Evolutionary conservation across 1,140 invertebrate species (phyloP).

Genomic region (Danaus melanippus): DNA sequence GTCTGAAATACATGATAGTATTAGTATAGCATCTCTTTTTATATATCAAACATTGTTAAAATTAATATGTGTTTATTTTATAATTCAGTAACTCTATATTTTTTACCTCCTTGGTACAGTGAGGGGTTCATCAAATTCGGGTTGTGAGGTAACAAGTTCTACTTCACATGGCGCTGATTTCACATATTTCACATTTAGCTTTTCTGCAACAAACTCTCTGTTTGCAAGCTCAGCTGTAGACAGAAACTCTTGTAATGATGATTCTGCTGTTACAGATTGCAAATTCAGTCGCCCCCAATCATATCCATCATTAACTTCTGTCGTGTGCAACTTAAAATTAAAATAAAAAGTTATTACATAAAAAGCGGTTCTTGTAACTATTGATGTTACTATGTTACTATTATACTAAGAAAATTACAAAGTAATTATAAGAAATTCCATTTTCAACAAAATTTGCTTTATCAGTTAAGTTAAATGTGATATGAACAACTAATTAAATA

Average conservation of each 20-base stretch:
- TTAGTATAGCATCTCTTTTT: no score
- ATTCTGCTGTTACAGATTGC: slow-evolving; percentile 96
- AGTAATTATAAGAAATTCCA: no score
- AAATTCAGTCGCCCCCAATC: slow-evolving; percentile 92
- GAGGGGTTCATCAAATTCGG: slow-evolving; percentile 60
- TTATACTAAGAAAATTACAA: no score
- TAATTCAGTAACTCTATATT: neutral
- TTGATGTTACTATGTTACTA: no score
- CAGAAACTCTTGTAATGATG: slow-evolving; percentile 95
- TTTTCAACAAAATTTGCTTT: no score
- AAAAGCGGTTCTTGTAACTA: no score
- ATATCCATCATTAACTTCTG: slow-evolving; percentile 90
- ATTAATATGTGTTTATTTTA: no score
- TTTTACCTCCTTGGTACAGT: slow-evolving; percentile 65
- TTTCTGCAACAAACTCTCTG: slow-evolving; percentile 93
- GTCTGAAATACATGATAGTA: slow-evolving; percentile 69
- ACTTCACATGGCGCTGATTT: slow-evolving; percentile 49
- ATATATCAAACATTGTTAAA: no score
- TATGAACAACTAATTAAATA: neutral
- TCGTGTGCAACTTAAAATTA: slow-evolving; percentile 83
- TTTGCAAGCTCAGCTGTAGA: slow-evolving; percentile 94
- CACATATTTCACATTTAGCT: slow-evolving; percentile 85
- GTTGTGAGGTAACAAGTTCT: slow-evolving; percentile 50
- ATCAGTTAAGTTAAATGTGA: neutral
- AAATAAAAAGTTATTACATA: no score